These are phyloP conservation scores for Tolypeutes matacus DNA, from an alignment of 2,797 vertebrate genomes.

Conservation along the genomic window DNA sequence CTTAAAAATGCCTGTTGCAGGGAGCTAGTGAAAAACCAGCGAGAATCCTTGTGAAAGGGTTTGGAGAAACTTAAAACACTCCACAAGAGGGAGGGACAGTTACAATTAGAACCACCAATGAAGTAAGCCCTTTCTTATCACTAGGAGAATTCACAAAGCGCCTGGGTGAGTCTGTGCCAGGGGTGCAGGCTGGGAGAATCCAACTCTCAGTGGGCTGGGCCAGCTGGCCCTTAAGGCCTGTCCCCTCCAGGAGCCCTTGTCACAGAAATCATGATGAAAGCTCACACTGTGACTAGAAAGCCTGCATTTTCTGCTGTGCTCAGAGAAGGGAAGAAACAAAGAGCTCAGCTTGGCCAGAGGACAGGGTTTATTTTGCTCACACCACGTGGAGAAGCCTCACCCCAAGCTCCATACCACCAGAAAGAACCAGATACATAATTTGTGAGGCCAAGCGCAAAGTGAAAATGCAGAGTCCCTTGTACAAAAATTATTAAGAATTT, in stretches of 20 bases:
- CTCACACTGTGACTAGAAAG: conserved; percentile 3
- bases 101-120: background rate
- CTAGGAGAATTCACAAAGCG: conserved; percentile 54
- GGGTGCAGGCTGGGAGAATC: conserved; percentile 11
- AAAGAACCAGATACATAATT: background rate
- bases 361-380: background rate
- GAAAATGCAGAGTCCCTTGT: background rate
- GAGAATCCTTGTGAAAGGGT: background rate
- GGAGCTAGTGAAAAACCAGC: background rate
- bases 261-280: conserved; percentile 13
- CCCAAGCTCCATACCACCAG: background rate
- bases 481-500: background rate
- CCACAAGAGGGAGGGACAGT: background rate
- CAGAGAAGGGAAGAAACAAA: background rate
- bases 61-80: background rate
- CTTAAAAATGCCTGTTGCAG: background rate
- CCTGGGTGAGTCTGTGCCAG: conserved; percentile 28
- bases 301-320: background rate
- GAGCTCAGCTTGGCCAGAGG: conserved; percentile 11
- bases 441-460: background rate
- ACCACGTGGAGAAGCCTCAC: background rate
- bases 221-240: background rate
- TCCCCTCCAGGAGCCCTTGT: background rate
- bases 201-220: background rate
- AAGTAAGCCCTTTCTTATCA: conserved; percentile 45